A percentile compares a stretch with the other conserved stretches of the same genome.
Evolutionary conservation across 2,797 vertebrate species (phyloP).

Genomic region (Scyliorhinus canicula): DNA sequence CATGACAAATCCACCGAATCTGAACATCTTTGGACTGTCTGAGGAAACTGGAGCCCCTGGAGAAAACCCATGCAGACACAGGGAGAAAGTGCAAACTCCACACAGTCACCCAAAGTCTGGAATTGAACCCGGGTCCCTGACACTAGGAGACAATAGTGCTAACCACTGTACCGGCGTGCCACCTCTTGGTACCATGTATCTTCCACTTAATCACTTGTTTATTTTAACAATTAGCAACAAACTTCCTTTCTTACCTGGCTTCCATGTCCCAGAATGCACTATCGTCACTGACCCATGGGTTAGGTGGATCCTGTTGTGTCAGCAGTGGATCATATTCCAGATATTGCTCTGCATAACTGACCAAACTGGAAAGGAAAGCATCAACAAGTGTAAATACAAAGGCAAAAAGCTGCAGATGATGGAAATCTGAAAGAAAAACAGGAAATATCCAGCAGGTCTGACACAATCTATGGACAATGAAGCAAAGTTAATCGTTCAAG

Average conservation of each 20-base stretch:
- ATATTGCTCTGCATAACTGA: slow-evolving; percentile 85
- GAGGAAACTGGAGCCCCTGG: no score
- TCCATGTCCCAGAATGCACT: slow-evolving; percentile 81
- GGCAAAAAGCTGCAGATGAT: background rate
- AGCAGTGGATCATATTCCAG: slow-evolving; percentile 83
- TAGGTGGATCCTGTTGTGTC: slow-evolving; percentile 75
- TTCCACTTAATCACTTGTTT: background rate
- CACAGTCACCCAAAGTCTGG: no score
- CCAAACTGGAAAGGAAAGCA: slow-evolving; percentile 65
- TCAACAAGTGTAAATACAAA: background rate
- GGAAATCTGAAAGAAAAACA: background rate
- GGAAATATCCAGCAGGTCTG: background rate
- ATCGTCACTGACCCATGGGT: slow-evolving; percentile 89
- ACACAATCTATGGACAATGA: background rate
- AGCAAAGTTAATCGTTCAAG: background rate
- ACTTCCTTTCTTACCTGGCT: slow-evolving; percentile 64
- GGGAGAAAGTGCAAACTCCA: no score
- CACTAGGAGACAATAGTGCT: no score
- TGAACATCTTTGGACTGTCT: no score
- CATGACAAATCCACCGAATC: no score
- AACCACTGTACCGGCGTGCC: no score
- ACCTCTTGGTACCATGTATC: no score
- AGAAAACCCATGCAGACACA: no score
- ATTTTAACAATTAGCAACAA: background rate
- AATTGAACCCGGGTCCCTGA: no score